phyloP scores from a whole-genome alignment of 2,113 vertebrate species.

The Gymnobelideus leadbeateri region DNA sequence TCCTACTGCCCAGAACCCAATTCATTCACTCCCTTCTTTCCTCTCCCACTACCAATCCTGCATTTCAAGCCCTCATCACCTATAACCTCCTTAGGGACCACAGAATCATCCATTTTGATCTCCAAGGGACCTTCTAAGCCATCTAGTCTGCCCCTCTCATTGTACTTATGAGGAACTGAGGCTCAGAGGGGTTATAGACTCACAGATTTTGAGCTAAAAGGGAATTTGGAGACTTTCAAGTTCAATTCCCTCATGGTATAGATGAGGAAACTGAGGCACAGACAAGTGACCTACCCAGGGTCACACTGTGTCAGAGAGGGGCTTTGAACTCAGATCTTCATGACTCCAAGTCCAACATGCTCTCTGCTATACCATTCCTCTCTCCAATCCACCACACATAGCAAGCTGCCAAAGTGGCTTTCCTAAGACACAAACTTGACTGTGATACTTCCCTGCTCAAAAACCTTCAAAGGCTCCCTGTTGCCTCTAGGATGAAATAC shows the following conservation, averaged over 20 bases:
- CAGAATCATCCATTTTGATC: background rate
- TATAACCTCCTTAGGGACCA: background rate
- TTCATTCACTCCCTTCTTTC: background rate
- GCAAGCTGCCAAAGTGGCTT: too few relatives aligned
- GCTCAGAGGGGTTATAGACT: too few relatives aligned
- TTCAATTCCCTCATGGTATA: too few relatives aligned
- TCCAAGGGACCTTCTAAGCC: background rate
- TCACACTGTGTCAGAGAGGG: background rate
- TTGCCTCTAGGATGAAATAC: background rate
- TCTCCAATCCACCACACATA: background rate
- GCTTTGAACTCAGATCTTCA: too few relatives aligned
- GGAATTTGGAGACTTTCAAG: too few relatives aligned
- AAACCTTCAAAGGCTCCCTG: background rate
- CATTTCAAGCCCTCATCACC: too few relatives aligned
- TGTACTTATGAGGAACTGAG: background rate
- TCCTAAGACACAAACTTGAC: background rate
- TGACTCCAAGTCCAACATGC: background rate
- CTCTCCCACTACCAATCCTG: background rate
- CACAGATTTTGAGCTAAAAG: too few relatives aligned
- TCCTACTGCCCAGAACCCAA: background rate
- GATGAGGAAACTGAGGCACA: background rate
- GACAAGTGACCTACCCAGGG: background rate
- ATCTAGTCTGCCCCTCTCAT: background rate
- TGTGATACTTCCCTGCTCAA: background rate
- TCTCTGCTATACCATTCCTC: background rate